A percentile compares a stretch with the other conserved stretches of the same genome.
These are phyloP conservation scores for Stenotaenia linearis DNA, from an alignment of 2,888 invertebrate genomes.

Conservation along the genomic window DNA sequence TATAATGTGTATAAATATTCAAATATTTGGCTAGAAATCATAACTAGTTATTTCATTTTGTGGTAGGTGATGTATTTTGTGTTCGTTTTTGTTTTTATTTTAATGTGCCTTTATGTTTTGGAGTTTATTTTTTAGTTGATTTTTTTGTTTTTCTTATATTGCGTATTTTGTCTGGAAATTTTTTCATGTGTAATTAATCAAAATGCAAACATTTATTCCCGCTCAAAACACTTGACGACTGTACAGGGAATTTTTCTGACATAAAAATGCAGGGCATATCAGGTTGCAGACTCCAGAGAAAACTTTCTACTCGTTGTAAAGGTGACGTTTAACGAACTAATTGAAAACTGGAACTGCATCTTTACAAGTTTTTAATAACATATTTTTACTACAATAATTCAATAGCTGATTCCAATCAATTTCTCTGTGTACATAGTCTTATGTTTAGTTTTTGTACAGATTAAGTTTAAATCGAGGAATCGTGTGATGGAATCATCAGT, in stretches of 20 bases:
- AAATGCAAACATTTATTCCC: conserved; percentile 13
- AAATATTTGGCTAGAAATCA: not conserved
- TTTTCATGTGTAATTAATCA: conserved; percentile 8
- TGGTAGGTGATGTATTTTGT: not conserved
- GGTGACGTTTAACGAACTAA: not conserved
- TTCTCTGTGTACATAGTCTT: not conserved
- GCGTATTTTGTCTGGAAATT: not conserved
- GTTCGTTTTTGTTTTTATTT: not conserved
- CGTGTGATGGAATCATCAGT: not conserved
- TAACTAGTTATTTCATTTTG: not conserved
- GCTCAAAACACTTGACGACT: not conserved
- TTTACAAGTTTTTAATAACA: not conserved
- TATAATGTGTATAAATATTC: conserved; percentile 1
- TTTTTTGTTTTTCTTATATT: not conserved
- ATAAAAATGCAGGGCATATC: not conserved
- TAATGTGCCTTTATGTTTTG: not conserved
- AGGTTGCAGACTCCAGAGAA: not conserved
- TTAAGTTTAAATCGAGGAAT: not conserved
- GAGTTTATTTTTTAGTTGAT: not conserved
- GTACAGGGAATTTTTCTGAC: conserved; percentile 6
- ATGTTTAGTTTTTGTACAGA: not conserved
- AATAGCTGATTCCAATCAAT: not conserved
- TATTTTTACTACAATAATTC: not conserved
- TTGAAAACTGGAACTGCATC: not conserved
- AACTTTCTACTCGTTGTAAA: not conserved